Evolutionary conservation across 2,113 vertebrate genomes (phyloP).

Genomic region (Hyperoodon ampullatus): DNA sequence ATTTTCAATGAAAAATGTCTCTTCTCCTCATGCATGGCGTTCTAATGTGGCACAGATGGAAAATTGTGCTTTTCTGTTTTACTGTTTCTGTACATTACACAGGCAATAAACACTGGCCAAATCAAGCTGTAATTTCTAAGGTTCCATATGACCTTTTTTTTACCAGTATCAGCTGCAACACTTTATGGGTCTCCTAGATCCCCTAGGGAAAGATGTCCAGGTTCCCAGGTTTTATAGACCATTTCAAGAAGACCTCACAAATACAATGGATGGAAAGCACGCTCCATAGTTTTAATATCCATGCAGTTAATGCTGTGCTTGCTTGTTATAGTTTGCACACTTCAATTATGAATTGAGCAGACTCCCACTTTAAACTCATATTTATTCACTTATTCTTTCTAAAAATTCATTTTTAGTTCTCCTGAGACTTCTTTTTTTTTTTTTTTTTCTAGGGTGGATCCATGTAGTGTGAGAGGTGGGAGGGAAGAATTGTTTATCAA

Average conservation of each 20-base stretch:
- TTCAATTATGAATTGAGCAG: background rate
- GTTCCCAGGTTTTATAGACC: conserved; percentile 77
- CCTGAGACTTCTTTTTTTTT: background rate
- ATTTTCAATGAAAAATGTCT: conserved; percentile 83
- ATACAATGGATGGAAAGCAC: conserved; percentile 62
- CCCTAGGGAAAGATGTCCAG: conserved; percentile 72
- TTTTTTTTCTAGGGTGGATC: background rate
- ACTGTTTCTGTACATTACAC: conserved; percentile 78
- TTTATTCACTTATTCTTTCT: background rate
- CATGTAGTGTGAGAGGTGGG: rapidly evolving
- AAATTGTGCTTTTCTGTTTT: conserved; percentile 77
- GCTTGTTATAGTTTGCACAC: background rate
- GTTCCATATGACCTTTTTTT: conserved; percentile 78
- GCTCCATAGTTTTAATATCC: conserved; percentile 60
- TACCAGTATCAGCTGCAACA: conserved; percentile 81
- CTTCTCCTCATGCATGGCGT: conserved; percentile 67
- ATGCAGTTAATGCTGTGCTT: background rate
- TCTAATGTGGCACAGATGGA: conserved; percentile 83
- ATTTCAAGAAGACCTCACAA: conserved; percentile 82
- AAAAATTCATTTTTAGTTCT: background rate
- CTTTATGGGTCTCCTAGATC: conserved; percentile 72
- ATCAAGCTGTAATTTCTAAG: conserved; percentile 80
- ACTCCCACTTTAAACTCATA: background rate
- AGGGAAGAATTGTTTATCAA: rapidly evolving
- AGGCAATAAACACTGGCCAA: conserved; percentile 81